Conservation (phyloP, 2,797 vertebrate species). For the Mormyrops attenuatus region DNA sequence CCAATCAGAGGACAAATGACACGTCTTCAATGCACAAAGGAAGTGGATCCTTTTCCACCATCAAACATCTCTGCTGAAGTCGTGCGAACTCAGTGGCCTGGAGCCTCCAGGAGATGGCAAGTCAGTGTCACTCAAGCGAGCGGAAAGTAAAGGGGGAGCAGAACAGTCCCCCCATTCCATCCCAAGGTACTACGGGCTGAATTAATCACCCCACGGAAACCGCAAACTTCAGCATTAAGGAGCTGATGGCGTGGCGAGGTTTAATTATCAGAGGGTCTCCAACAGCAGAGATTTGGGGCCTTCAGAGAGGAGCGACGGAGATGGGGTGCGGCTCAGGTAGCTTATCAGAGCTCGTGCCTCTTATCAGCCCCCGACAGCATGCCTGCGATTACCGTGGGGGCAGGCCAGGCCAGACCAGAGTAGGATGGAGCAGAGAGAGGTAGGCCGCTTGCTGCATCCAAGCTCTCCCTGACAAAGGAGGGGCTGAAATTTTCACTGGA, state of each 20-base stretch:
- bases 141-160: not conserved
- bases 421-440: not conserved
- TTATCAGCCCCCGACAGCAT: slow-evolving; percentile 46
- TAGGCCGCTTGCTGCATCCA: not conserved
- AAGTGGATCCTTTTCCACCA: not conserved
- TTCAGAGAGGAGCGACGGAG: slow-evolving; percentile 25
- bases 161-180: not conserved
- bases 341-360: slow-evolving; percentile 55
- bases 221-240: slow-evolving; percentile 16
- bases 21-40: not conserved
- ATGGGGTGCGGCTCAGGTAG: slow-evolving; percentile 46
- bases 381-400: slow-evolving; percentile 32
- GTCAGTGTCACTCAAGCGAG: not conserved
- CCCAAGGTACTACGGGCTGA: not conserved
- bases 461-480: not conserved
- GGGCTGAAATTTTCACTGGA: not conserved
- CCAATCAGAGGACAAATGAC: not conserved
- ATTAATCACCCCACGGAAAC: slow-evolving; percentile 35
- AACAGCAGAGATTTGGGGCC: slow-evolving; percentile 23
- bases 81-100: not conserved
- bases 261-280: slow-evolving; percentile 29
- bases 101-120: not conserved
- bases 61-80: not conserved
- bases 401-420: slow-evolving; percentile 41
- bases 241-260: not conserved